Evolutionary conservation across 1,140 invertebrate genomes (phyloP).

Genomic region (Lepeophtheirus salmonis): DNA sequence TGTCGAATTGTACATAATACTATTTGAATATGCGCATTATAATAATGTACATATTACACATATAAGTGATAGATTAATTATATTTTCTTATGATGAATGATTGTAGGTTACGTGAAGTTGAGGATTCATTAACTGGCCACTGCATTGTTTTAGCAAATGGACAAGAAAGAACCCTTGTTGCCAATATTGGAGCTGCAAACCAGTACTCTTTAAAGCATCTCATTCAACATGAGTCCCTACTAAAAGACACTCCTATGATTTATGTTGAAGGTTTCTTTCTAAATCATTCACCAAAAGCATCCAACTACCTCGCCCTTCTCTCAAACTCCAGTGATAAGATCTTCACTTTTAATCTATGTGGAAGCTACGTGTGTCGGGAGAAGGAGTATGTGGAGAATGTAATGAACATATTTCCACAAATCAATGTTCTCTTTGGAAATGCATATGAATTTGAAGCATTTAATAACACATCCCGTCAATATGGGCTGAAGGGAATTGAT

Average conservation of each 20-base stretch:
- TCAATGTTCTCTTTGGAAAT: conserved; percentile 5
- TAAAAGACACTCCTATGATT: background rate
- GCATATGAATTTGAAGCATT: background rate
- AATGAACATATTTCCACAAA: background rate
- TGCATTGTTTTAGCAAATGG: background rate
- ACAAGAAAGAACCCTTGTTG: background rate
- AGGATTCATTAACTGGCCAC: background rate
- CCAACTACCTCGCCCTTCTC: background rate
- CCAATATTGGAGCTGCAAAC: conserved; percentile 1
- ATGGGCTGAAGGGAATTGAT: background rate
- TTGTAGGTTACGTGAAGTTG: background rate
- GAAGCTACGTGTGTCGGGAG: background rate
- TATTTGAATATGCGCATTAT: no score
- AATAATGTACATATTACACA: no score
- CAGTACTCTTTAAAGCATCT: background rate
- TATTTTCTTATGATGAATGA: no score
- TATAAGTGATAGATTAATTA: no score
- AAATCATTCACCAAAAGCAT: background rate
- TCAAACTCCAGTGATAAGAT: background rate
- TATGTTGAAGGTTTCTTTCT: conserved; percentile 3
- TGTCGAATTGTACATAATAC: no score
- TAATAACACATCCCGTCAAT: background rate
- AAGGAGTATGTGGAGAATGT: background rate
- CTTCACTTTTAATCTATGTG: conserved; percentile 3
- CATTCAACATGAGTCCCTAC: background rate